Conservation (phyloP, 1,140 invertebrate species). For the Micrasema minimum region DNA sequence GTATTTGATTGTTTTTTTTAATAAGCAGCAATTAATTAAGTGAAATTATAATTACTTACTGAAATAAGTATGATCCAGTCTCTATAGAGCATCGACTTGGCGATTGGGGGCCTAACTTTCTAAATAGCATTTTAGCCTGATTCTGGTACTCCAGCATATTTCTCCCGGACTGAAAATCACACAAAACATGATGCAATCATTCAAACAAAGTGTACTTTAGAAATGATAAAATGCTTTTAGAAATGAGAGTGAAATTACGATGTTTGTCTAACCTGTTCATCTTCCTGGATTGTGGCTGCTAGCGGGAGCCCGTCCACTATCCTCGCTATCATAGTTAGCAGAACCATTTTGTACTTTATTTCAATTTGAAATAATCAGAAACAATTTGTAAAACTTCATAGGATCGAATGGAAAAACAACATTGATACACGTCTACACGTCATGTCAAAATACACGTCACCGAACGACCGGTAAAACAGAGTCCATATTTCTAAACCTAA, state of each 20-base stretch:
- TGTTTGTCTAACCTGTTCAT: conserved; percentile 84
- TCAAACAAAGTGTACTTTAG: not conserved
- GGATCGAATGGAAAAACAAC: conserved; percentile 22
- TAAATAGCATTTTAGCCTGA: conserved; percentile 99
- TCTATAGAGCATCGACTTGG: conserved; percentile 94
- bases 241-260: not conserved
- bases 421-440: conserved; percentile 34
- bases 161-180: conserved; percentile 82
- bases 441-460: conserved; percentile 49
- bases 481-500: too few relatives aligned
- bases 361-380: conserved; percentile 11
- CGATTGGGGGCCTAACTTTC: conserved; percentile 88
- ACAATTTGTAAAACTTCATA: conserved; percentile 9
- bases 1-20: too few relatives aligned
- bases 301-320: conserved; percentile 94
- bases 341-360: conserved; percentile 78
- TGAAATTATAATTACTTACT: too few relatives aligned
- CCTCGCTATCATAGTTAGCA: conserved; percentile 97
- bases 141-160: conserved; percentile 97
- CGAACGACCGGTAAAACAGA: conserved; percentile 37
- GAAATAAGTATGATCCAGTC: conserved; percentile 96
- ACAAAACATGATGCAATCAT: conserved; percentile 49
- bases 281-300: conserved; percentile 97
- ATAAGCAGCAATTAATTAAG: not conserved
- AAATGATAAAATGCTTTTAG: too few relatives aligned